Evolutionary conservation across 2,888 invertebrate species (phyloP).

Genomic region (Megastigmus dorsalis): DNA sequence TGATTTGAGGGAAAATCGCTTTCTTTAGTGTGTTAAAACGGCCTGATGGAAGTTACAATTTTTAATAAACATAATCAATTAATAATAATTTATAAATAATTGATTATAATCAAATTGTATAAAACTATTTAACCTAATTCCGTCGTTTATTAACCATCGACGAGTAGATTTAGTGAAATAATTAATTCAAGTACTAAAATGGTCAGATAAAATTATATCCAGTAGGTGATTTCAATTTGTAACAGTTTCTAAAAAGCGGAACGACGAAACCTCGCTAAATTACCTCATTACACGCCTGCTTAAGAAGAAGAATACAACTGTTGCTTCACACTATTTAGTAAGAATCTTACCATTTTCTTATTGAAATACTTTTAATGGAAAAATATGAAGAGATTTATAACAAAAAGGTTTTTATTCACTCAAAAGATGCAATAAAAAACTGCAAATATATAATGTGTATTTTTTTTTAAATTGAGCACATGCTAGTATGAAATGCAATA

Average conservation of each 20-base stretch:
- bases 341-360: neutral
- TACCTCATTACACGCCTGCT: neutral
- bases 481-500: no score
- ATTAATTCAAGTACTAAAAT: no score
- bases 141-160: neutral
- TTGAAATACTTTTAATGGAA: neutral
- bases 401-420: no score
- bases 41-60: no score
- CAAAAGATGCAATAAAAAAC: no score
- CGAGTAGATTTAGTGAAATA: neutral
- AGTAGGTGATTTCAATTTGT: neutral
- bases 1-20: no score
- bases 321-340: neutral
- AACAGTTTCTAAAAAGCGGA: neutral
- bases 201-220: neutral
- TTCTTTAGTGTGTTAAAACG: no score
- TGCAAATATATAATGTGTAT: no score
- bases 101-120: neutral
- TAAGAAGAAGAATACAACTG: neutral
- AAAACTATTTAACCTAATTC: neutral
- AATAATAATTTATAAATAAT: no score
- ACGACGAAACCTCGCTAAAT: neutral
- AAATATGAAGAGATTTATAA: neutral
- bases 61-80: no score
- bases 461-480: no score